phyloP scores from a whole-genome alignment of 2,888 invertebrate species.

The Netelia inedita region DNA sequence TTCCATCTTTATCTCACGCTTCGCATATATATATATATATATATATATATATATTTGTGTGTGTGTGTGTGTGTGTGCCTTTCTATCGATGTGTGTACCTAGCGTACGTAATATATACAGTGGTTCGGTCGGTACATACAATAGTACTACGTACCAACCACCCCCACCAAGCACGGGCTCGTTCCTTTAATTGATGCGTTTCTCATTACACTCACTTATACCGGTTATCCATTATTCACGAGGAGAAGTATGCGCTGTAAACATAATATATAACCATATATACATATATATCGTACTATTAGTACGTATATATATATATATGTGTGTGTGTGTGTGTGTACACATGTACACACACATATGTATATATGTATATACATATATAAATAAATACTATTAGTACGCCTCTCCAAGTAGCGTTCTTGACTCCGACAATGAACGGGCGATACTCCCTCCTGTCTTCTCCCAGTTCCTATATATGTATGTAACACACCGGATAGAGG shows the following conservation, averaged over 20 bases:
- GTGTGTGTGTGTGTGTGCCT: conserved; percentile 1
- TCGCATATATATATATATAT: neutral
- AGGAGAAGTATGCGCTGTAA: conserved; percentile 58
- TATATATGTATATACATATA: neutral
- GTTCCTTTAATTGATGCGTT: conserved; percentile 82
- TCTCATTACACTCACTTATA: conserved; percentile 83
- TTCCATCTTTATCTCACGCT: conserved; percentile 29
- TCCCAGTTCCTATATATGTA: conserved; percentile 35
- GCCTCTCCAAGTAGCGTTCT: conserved; percentile 39
- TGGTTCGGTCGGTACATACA: conserved; percentile 7
- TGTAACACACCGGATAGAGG: neutral
- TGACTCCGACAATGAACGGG: conserved; percentile 58
- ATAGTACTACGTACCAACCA: conserved; percentile 38
- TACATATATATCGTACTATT: conserved; percentile 32
- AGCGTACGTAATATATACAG: neutral
- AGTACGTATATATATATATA: conserved; percentile 3
- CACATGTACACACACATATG: neutral
- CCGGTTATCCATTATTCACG: conserved; percentile 82
- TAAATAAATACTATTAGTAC: conserved; percentile 38
- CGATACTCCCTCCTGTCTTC: conserved; percentile 44
- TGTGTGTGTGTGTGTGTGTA: conserved; percentile 20
- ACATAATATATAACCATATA: conserved; percentile 6
- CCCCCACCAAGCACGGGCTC: conserved; percentile 69
- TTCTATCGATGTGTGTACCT: conserved; percentile 13
- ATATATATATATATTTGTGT: conserved; percentile 35